Percentiles rank a stretch among this genome's conserved stretches.
Conservation (phyloP, 1,140 invertebrate genomes). For the Batillaria attramentaria region DNA sequence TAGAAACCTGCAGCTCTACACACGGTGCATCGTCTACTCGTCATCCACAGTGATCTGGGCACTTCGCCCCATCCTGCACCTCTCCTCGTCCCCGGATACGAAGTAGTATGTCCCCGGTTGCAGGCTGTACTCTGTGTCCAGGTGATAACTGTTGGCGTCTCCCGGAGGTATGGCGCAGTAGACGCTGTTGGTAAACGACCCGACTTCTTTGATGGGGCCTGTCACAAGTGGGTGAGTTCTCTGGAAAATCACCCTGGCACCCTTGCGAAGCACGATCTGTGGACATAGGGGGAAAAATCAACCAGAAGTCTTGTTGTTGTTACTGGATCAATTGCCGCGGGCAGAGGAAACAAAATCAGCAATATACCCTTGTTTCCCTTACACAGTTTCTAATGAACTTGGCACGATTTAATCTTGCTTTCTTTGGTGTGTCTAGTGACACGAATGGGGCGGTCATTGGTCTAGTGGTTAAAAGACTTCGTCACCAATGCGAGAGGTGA, state of each 20-base stretch:
- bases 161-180: conserved; percentile 21
- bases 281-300: too few species aligned
- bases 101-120: conserved; percentile 23
- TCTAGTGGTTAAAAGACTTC: too few species aligned
- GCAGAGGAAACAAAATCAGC: too few species aligned
- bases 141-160: background rate
- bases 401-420: too few species aligned
- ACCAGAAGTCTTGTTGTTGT: too few species aligned
- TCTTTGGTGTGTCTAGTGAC: too few species aligned
- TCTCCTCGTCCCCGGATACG: background rate
- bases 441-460: too few species aligned
- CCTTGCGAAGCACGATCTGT: conserved; percentile 13
- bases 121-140: background rate
- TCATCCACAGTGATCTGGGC: conserved; percentile 19
- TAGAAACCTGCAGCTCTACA: background rate
- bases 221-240: background rate
- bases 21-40: background rate
- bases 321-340: too few species aligned
- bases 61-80: background rate
- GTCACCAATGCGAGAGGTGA: too few species aligned
- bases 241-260: conserved; percentile 9
- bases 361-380: too few species aligned
- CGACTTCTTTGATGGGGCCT: background rate
- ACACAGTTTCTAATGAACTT: too few species aligned
- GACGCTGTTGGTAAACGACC: background rate